Evolutionary conservation across 2,888 invertebrate genomes (phyloP).

Genomic region (Idaea straminata): DNA sequence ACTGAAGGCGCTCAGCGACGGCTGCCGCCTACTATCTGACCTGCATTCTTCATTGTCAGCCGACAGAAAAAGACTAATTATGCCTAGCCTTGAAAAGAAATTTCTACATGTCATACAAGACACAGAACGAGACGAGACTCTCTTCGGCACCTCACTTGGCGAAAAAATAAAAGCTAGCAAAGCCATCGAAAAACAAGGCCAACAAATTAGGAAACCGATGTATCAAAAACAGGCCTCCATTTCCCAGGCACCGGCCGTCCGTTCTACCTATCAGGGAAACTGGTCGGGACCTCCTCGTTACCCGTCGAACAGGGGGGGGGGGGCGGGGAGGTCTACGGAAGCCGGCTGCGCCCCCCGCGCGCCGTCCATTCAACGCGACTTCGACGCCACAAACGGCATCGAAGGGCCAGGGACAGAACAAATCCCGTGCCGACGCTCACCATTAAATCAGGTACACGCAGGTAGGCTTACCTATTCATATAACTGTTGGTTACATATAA

Average conservation of each 20-base stretch:
- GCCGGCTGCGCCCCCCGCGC: not conserved
- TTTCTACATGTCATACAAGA: not conserved
- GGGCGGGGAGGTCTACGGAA: not conserved
- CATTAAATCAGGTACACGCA: not conserved
- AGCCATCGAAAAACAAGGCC: not conserved
- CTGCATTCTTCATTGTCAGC: not conserved
- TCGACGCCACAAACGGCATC: not conserved
- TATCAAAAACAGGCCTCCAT: not conserved
- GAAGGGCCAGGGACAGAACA: not conserved
- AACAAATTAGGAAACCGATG: not conserved
- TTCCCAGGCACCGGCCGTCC: not conserved
- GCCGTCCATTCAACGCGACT: not conserved
- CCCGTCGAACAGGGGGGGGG: not conserved
- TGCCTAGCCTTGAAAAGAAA: not conserved
- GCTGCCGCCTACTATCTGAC: not conserved
- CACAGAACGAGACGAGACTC: not conserved
- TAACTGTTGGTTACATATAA: conserved; percentile 23
- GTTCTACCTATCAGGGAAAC: not conserved
- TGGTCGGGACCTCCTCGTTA: conserved; percentile 1
- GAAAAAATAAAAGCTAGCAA: not conserved
- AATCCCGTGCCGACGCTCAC: not conserved
- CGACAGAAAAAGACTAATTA: not conserved
- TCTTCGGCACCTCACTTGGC: not conserved
- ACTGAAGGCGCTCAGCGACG: not conserved
- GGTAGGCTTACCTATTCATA: conserved; percentile 16